Base-by-base conservation (phyloP, 2,888 invertebrate genomes). In the Lacanobia oleracea region DNA sequence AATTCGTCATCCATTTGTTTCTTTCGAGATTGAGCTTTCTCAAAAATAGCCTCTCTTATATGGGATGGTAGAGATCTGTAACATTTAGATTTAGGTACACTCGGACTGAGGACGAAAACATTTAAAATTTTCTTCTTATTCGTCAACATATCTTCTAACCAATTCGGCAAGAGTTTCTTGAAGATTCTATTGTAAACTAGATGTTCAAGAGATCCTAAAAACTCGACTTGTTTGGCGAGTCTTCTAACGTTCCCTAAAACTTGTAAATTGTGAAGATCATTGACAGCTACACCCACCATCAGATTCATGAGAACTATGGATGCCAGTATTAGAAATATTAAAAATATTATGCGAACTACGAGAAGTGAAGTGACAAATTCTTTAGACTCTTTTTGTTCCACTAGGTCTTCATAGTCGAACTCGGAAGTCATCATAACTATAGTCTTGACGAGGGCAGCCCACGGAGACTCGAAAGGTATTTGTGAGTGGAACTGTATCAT, bases 401-500 rank as follows among this genome's bases (percentile, higher is more conserved):
- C 96, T 43, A 96, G 85, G 21, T 93, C 92, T 18, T 88, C 91
- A 81, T 97, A 96, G 75, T 97, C 96, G 64, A 96, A 96, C 79
- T 97, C 97, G 45, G 96, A 96, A 7, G 96, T 96, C 96, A 96
- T 96, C 97, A 97, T 97, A 18, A 96, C 96, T 65, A 96, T 89
- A 0, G 96, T 96, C 82, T 96, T 96, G 12, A 96, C 92, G 2
- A 97, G 84, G 0, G 96, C 94, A 27, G 94, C 91, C 91, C 94
- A 94, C 0, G 96, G 95, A 45, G 91, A 91, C 40, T 93, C 92
- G 79, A 97, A 97, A 0, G 96, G 95, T n/a, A 89, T 84, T 67
- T 92, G 87, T 0, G 93, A 92, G 37, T 92, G 93, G 82, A 96
- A 96, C 78, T 96, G 94, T 33, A 97, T 93, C 94, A 96, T 95